Percentiles rank a stretch among this genome's conserved stretches.
phyloP scores from a whole-genome alignment of 2,113 vertebrate genomes.

The Oryzias curvinotus region DNA sequence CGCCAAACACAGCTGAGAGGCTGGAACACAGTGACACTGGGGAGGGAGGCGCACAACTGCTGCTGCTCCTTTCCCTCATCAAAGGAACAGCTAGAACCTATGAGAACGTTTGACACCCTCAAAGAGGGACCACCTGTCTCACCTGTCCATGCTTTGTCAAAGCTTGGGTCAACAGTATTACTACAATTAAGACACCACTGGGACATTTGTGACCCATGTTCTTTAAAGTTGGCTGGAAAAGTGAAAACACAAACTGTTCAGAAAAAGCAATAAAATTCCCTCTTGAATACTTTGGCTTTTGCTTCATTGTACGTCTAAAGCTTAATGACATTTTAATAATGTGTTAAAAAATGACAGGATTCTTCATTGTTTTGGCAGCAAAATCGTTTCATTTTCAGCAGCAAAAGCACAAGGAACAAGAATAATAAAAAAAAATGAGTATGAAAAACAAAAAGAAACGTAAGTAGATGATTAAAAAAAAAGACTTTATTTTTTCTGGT shows the following conservation, averaged over 20 bases:
- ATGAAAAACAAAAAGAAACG: conserved; percentile 24
- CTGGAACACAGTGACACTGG: background rate
- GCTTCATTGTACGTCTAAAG: too few species aligned
- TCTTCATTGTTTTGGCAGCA: background rate
- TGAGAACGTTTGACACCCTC: background rate
- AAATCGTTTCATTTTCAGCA: background rate
- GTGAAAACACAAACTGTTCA: conserved; percentile 2
- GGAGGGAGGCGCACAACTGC: background rate
- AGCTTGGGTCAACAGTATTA: conserved; percentile 49
- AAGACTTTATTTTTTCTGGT: conserved; percentile 78
- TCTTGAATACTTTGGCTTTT: conserved; percentile 29
- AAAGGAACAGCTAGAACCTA: background rate
- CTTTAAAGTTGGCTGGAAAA: conserved; percentile 7
- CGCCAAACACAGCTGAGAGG: conserved; percentile 74
- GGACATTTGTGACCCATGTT: conserved; percentile 15
- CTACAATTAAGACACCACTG: conserved; percentile 1
- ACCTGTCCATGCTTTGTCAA: background rate
- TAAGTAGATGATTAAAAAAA: conserved; percentile 70
- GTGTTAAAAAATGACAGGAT: background rate
- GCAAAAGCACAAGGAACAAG: background rate
- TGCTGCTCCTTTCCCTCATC: background rate
- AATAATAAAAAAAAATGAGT: background rate
- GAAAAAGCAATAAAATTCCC: conserved; percentile 14
- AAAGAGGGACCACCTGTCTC: background rate
- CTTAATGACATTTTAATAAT: too few species aligned